phyloP scores from a whole-genome alignment of 2,797 vertebrate species.

The Astyanax mexicanus region DNA sequence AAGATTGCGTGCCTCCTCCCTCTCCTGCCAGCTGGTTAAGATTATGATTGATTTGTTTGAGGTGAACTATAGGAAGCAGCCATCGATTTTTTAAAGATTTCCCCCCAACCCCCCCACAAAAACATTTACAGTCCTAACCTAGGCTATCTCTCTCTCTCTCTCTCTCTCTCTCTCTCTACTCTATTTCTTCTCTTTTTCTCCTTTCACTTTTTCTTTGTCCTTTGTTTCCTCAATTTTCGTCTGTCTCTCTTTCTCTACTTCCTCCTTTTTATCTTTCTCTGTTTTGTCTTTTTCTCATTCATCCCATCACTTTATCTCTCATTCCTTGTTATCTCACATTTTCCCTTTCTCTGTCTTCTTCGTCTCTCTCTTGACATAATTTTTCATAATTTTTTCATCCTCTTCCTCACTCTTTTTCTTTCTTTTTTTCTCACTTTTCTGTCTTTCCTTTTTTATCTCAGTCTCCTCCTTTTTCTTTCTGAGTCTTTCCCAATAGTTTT shows the following conservation, averaged over 20 bases:
- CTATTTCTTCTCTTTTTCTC: background rate
- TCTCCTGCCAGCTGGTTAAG: conserved; percentile 79
- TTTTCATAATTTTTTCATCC: too few relatives aligned
- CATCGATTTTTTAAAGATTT: conserved; percentile 99
- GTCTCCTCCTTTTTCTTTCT: too few relatives aligned
- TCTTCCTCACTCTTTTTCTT: conserved; percentile 72
- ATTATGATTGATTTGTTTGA: conserved; percentile 98
- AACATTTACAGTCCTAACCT: conserved; percentile 96
- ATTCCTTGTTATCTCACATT: background rate
- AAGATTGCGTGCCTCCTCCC: conserved; percentile 84
- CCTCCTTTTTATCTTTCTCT: background rate
- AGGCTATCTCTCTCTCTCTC: conserved; percentile 77
- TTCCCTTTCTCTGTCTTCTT: background rate
- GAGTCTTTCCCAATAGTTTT: too few relatives aligned
- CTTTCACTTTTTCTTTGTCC: background rate
- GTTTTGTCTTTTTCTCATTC: too few relatives aligned
- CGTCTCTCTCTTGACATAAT: conserved; percentile 68
- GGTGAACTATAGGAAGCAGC: conserved; percentile 97
- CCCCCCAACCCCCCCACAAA: conserved; percentile 82
- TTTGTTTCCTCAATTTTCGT: background rate
- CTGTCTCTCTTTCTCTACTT: background rate
- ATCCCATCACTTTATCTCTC: too few relatives aligned
- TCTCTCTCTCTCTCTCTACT: conserved; percentile 34
- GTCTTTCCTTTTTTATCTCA: background rate
- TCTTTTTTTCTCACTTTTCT: conserved; percentile 43